Evolutionary conservation across 1,140 invertebrate genomes (phyloP), one percentile per base, ranked within the genome.

Genomic region (Drosophila erecta): DNA sequence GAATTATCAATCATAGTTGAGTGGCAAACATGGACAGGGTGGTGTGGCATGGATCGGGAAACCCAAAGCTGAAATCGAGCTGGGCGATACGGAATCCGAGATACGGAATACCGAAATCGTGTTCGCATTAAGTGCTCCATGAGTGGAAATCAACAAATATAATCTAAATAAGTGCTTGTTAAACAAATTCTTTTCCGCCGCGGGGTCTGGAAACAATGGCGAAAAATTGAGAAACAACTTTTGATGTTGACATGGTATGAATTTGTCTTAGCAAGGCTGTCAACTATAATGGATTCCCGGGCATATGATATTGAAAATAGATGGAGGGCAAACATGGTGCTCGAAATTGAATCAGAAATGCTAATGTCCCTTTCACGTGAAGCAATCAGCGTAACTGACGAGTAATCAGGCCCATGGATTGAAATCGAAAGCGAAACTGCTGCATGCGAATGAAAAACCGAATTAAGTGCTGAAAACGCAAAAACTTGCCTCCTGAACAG

Each of bases 131-230:
- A 83, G 84, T 83, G 83, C 75, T 72, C 72, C 72, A 87, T 87
- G 87, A 86, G 79, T 89, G 84, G 84, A 80, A 87, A 87, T 89
- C 84, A 87, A 87, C 84, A 87, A 89, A 89, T 87, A 89, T 87
- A 87, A 87, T 87, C 84, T 69, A 84, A 87, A 87, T 87, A 87
- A 87, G 84, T 84, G 84, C 76, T 87, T 87, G 84, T 89, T 87
- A 87, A 89, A 87, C 84, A 89, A 71, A 66, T 73, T 70, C 74
- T 56, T 67, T 71, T 58, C 44, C 53, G 55, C 24, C 30, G 20
- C 41, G 14, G 20, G 10, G 46, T 14, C 40, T 40, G 38, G 38
- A 58, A 70, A 60, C 51, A 53, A 79, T 40, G 37, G 10, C 44
- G 43, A 37, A 80, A 55, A 49, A 49, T 37, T 11, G 22, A 38